Evolutionary conservation across 2,113 vertebrate genomes (phyloP).

Genomic region (Anguilla japonica): DNA sequence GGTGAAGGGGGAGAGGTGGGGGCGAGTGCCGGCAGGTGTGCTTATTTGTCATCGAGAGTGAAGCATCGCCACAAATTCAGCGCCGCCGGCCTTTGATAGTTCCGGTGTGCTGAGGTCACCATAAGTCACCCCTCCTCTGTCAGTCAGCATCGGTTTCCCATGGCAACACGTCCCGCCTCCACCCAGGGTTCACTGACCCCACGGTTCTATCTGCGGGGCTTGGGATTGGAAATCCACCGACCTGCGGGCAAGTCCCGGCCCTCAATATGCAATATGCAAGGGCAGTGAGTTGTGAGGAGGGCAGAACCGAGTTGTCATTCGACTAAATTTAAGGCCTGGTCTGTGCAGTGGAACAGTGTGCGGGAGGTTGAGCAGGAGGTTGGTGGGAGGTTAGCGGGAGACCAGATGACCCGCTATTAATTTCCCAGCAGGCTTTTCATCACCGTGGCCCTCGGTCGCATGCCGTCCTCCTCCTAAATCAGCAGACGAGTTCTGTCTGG

Average conservation of each 20-base stretch:
- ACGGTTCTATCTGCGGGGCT: neutral
- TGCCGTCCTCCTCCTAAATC: neutral
- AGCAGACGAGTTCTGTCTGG: neutral
- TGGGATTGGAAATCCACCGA: neutral
- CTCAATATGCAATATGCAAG: neutral
- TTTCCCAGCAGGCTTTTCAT: slow-evolving; percentile 10
- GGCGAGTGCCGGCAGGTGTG: too few species aligned
- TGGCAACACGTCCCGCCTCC: neutral
- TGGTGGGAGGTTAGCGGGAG: neutral
- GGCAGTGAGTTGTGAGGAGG: neutral
- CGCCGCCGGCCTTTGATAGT: neutral
- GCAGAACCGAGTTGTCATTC: too few species aligned
- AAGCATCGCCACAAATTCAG: neutral
- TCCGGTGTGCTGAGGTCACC: neutral
- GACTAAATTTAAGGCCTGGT: neutral
- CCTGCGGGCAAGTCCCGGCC: too few species aligned
- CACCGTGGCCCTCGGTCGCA: neutral
- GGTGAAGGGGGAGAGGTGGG: neutral
- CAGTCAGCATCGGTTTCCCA: neutral
- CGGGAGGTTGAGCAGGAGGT: neutral
- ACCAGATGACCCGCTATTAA: neutral
- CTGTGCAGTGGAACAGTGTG: neutral
- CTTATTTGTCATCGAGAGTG: neutral
- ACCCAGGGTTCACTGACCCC: neutral
- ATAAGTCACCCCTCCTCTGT: neutral